Base-by-base conservation (phyloP, 2,888 invertebrate species). In the Pristionchus japonicus region DNA sequence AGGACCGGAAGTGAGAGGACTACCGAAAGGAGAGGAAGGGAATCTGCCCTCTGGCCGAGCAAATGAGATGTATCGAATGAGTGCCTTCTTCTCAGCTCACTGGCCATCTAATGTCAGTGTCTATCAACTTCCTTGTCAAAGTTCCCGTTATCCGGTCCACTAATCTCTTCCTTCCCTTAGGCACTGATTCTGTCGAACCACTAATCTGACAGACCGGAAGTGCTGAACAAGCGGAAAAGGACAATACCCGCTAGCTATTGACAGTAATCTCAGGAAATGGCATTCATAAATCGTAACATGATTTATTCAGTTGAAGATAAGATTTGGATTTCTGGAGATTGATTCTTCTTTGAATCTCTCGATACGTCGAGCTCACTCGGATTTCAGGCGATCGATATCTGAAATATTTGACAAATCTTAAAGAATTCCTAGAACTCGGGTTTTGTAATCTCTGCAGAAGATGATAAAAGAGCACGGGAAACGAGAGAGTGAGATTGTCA, bases 281-380 rank as follows among this genome's bases (percentile, higher is more conserved):
- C n/a, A n/a, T n/a, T n/a, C 57, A 64, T 17, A 64, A 27, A 64
- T 64, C 64, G 64, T 23, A 74, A 74, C 34, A 23, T 74, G 70
- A 40, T 37, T 74, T 74, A 74, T 74, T 74, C 70, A 74, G 57
- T 57, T 3, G 40, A 9, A 74, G 70, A 74, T 74, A 74, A 74
- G 70, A 40, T 74, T 74, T 23, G 70, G 70, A 74, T 23, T 74
- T 40, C 31, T 11, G 23, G 70, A 31, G 70, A 40, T 37, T 37
- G 40, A 74, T 40, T 74, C 70, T 74, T 74, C 70, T 7, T 27
- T 40, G 40, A 40, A 40, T 74, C 70, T 40, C 40, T n/a, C n/a
- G n/a, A n/a, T n/a, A n/a, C n/a, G n/a, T n/a, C n/a, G n/a, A n/a
- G n/a, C n/a, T n/a, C n/a, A n/a, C n/a, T n/a, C n/a, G n/a, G n/a